These are phyloP conservation scores for Phainopepla nitens DNA, from an alignment of 2,113 vertebrate species.

Conservation along the genomic window DNA sequence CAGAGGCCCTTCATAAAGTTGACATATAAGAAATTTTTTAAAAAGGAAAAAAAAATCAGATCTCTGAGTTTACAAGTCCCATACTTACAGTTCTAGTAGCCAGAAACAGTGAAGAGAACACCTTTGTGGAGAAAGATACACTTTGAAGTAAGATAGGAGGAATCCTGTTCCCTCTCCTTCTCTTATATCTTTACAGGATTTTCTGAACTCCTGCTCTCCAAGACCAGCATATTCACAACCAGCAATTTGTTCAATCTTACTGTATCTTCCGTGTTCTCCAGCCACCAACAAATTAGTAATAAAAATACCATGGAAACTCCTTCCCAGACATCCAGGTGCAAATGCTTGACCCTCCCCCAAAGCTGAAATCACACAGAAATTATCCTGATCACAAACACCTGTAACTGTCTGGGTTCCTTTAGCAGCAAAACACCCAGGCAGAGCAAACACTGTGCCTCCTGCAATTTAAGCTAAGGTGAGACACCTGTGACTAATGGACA, in stretches of 20 bases:
- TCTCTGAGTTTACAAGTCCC: not conserved
- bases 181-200: not conserved
- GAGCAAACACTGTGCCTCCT: not conserved
- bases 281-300: not conserved
- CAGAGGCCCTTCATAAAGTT: not conserved
- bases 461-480: not conserved
- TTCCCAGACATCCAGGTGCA: not conserved
- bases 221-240: not conserved
- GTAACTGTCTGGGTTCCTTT: not conserved
- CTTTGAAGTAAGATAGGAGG: not conserved
- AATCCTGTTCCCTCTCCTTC: not conserved
- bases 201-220: not conserved
- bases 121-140: not conserved
- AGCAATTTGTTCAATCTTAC: not conserved
- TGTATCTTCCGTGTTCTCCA: not conserved
- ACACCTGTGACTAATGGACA: not conserved
- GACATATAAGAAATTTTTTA: rapidly evolving
- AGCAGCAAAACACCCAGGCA: not conserved
- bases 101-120: not conserved
- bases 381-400: not conserved
- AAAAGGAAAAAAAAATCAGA: not conserved
- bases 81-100: not conserved
- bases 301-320: not conserved
- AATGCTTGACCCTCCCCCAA: not conserved
- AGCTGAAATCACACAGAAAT: not conserved